Evolutionary conservation across 2,113 vertebrate species (phyloP), one percentile per base, ranked within the genome.

Genomic region (Megaleporinus macrocephalus): DNA sequence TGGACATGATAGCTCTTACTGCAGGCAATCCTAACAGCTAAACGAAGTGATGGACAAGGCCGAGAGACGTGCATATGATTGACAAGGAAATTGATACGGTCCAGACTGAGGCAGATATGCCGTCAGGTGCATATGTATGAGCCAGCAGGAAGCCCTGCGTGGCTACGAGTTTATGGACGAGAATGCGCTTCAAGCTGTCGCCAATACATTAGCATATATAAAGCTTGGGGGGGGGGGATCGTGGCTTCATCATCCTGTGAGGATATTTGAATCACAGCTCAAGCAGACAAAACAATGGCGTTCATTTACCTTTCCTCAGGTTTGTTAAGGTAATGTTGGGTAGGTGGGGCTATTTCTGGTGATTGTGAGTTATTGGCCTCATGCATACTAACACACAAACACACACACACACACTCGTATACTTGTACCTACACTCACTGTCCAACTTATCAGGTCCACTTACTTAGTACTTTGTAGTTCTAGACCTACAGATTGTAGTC

Each of bases 1-100:
- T 78, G 74, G 51, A 69, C 74, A 81, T 78, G 70, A 78, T 78
- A 27, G 77, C 63, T 65, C 76, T 82, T 70, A 75, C 24, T 78
- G 27, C 53, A 63, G 55, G 36, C 51, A 55, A 71, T 73, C 61
- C 71, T 74, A 51, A 59, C 30, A 82, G 83, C 36, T 82, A 85
- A 76, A 74, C 65, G 71, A 82, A 69, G 47, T 70, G 77, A 76
- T 65, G 44, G 57, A 74, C 77, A 33, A 4, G 33, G 49, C 22
- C 15, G 14, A 53, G 51, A 51, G 47, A 27, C 41, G 4, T 69
- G 36, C 59, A 47, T 73, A 76, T 27, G 27, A 68, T 68, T 83
- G 62, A 69, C 51, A 18, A 61, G 12, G 7, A 49, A 68, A 84
- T 49, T n/a, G 68, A 68, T 59, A 44, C 24, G 5, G 30, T 69